Base-by-base conservation (phyloP, 1,140 invertebrate species). In the Drosophila ercepeae region DNA sequence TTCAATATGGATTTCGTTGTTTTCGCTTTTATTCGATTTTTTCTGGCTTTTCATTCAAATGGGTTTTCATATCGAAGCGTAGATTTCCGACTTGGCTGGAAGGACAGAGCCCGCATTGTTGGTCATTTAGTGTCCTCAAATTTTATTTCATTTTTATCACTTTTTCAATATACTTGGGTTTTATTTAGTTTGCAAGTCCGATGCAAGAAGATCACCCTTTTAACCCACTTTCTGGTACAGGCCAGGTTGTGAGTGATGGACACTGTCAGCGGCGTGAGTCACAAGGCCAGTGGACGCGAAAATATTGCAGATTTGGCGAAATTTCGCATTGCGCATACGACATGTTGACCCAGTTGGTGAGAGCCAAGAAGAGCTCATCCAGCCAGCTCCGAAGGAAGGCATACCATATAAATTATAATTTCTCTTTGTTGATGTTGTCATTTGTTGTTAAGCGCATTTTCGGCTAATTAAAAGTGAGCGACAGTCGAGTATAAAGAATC, bases 371-470 rank as follows among this genome's bases (percentile, higher is more conserved):
- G 44, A 29, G 5, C 21, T 8, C 44, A 32, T 32, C 45, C 13
- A 19, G 7, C 23, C 23, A 21, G 6, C 45, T 27, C 19, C 8
- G 4, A 18, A 8, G 39, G 16, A 19, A 29, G 21, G 50, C 70
- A 55, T 73, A 73, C 58, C 70, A 55, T 73, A 73, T 65, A 74
- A 74, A 73, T 74, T 74, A 74, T 74, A 74, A 74, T 74, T 74
- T 74, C 71, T 74, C 70, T 74, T 74, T 74, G 71, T 74, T 74
- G 70, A 74, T 74, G 70, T 65, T 83, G 78, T 82, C 70, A 74
- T 83, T 83, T 70, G 74, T 70, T 82, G 78, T 82, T 78, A 75
- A 83, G 69, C 78, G 79, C 79, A 84, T 78, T 83, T 81, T 83
- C 55, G 78, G 78, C 78, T 83, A 83, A 83, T 83, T 83, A 83